These are phyloP conservation scores for Papilio demoleus DNA, from an alignment of 2,888 invertebrate species.

Conservation along the genomic window DNA sequence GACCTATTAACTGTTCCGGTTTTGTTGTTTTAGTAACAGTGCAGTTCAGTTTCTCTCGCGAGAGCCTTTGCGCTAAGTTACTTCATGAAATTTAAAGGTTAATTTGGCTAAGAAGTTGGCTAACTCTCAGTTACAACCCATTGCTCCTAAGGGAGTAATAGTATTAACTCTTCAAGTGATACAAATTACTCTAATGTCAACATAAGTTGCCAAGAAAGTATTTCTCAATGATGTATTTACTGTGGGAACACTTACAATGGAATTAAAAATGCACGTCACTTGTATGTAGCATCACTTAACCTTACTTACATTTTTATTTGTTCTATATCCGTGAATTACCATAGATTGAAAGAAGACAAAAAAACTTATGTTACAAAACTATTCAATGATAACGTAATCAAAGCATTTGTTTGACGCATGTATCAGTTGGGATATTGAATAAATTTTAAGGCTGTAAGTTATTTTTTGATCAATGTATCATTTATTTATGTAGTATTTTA, in stretches of 20 bases:
- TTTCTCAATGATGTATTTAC: background rate
- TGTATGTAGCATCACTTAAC: too few species aligned
- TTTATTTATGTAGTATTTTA: too few species aligned
- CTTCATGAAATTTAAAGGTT: constrained; percentile 8
- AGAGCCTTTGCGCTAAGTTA: background rate
- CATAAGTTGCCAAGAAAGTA: background rate
- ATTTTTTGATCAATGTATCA: too few species aligned
- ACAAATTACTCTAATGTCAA: background rate
- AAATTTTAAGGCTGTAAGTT: background rate
- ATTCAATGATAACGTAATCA: background rate
- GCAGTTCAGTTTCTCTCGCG: background rate
- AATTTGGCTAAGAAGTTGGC: background rate
- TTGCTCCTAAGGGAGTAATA: background rate
- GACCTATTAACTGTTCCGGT: background rate
- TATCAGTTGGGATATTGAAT: background rate
- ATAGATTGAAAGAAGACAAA: background rate
- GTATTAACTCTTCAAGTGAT: background rate
- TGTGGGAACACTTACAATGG: too few species aligned
- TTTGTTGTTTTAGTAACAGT: background rate
- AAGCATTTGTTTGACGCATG: background rate
- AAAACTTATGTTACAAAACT: background rate
- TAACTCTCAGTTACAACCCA: background rate
- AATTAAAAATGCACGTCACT: too few species aligned
- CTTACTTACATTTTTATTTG: too few species aligned
- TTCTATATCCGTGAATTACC: background rate